Evolutionary conservation across 1,140 invertebrate species (phyloP).

Genomic region (Calliphora vicina): DNA sequence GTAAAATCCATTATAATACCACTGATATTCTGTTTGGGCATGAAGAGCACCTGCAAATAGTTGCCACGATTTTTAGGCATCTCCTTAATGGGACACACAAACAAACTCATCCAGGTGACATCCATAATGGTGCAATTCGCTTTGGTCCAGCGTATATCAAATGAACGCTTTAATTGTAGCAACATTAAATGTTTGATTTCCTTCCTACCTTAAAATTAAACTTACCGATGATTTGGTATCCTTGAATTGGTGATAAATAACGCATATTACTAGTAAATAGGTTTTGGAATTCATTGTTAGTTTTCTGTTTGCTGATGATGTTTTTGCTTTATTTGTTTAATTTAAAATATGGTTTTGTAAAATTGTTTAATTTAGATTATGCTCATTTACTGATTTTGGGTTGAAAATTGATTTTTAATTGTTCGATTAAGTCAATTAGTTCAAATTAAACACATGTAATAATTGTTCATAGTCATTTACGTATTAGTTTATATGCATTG

Average conservation of each 20-base stretch:
- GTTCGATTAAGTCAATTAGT: neutral
- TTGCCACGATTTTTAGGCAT: slow-evolving; percentile 44
- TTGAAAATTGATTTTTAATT: neutral
- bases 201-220: neutral
- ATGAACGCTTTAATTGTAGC: slow-evolving; percentile 42
- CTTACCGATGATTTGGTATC: neutral
- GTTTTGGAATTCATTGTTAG: neutral
- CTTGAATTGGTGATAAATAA: neutral
- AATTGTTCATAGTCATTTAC: too few relatives aligned
- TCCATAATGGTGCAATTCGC: slow-evolving; percentile 46
- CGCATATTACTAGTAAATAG: neutral
- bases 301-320: neutral
- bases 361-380: neutral
- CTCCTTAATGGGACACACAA: slow-evolving; percentile 42
- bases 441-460: neutral
- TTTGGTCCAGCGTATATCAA: slow-evolving; percentile 46
- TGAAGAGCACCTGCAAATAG: slow-evolving; percentile 41
- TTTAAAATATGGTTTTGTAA: neutral
- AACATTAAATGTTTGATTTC: neutral
- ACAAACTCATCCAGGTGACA: slow-evolving; percentile 28
- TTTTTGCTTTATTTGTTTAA: neutral
- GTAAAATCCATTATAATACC: slow-evolving; percentile 43
- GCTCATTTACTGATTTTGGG: neutral
- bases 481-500: too few relatives aligned
- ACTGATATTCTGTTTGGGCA: slow-evolving; percentile 22